These are phyloP conservation scores for Agrenia bidenticulata DNA, from an alignment of 2,888 invertebrate genomes.

Conservation along the genomic window DNA sequence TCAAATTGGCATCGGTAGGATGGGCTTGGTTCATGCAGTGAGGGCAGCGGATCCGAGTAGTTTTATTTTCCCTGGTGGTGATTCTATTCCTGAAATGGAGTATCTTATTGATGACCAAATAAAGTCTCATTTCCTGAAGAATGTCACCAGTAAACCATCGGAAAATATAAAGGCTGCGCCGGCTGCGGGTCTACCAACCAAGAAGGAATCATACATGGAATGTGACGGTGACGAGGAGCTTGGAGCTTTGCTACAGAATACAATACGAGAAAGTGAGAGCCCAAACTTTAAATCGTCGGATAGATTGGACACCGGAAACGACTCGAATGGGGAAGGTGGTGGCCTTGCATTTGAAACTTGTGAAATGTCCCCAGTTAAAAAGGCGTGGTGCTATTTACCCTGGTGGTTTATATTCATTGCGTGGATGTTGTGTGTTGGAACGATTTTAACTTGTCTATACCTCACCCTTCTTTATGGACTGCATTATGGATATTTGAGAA, in stretches of 20 bases:
- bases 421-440: constrained; percentile 29
- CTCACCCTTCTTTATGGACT: constrained; percentile 35
- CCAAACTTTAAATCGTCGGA: not conserved
- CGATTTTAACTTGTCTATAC: constrained; percentile 18
- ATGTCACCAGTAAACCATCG: too few species aligned
- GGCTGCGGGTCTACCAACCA: too few species aligned
- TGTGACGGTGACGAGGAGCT: not conserved
- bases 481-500: constrained; percentile 31
- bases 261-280: not conserved
- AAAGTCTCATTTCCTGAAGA: too few species aligned
- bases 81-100: constrained; percentile 27
- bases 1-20: constrained; percentile 16
- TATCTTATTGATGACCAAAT: constrained; percentile 34
- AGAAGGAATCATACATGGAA: not conserved
- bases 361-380: constrained; percentile 21
- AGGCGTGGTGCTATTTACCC: constrained; percentile 24
- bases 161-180: too few species aligned
- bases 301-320: too few species aligned
- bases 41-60: constrained; percentile 26
- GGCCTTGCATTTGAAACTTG: constrained; percentile 26
- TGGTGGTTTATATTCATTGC: constrained; percentile 39
- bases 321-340: not conserved
- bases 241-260: not conserved
- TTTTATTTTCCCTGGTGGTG: constrained; percentile 29
- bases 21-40: constrained; percentile 28